Evolutionary conservation across 2,888 invertebrate genomes (phyloP).

Genomic region (Hydriomena furcata): DNA sequence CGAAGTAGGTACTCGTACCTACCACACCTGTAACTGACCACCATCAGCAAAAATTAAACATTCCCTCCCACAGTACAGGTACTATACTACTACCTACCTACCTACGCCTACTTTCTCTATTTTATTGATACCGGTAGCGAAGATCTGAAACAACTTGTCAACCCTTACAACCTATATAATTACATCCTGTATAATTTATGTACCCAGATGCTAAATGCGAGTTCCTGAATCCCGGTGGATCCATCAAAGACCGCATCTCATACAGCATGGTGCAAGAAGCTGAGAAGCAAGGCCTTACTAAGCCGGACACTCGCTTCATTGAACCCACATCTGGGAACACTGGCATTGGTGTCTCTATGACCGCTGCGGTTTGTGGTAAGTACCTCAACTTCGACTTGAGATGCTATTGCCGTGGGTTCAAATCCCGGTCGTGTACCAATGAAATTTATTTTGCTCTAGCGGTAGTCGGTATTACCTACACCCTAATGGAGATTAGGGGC

Average conservation of each 20-base stretch:
- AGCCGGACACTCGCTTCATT: slow-evolving; percentile 92
- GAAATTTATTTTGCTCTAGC: too few species aligned
- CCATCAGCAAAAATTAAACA: not conserved
- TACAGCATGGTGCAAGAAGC: slow-evolving; percentile 96
- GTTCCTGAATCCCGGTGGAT: slow-evolving; percentile 97
- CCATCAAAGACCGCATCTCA: slow-evolving; percentile 95
- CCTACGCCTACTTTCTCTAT: not conserved
- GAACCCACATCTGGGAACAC: slow-evolving; percentile 95
- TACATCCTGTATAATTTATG: too few species aligned
- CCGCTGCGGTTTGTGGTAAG: slow-evolving; percentile 87
- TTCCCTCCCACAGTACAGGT: not conserved
- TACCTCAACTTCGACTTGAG: not conserved
- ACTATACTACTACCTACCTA: not conserved
- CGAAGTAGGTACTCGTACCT: not conserved
- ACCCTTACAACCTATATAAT: too few species aligned
- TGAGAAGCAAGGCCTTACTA: slow-evolving; percentile 89
- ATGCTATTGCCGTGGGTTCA: too few species aligned
- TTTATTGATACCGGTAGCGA: not conserved
- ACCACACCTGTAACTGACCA: not conserved
- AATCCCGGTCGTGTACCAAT: too few species aligned
- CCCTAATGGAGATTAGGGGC: too few species aligned
- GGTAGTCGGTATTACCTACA: too few species aligned
- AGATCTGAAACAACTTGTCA: too few species aligned
- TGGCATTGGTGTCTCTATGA: slow-evolving; percentile 96
- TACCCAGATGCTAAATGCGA: slow-evolving; percentile 95